phyloP scores from a whole-genome alignment of 1,140 invertebrate species.

The Yoshiicerus persimilis region DNA sequence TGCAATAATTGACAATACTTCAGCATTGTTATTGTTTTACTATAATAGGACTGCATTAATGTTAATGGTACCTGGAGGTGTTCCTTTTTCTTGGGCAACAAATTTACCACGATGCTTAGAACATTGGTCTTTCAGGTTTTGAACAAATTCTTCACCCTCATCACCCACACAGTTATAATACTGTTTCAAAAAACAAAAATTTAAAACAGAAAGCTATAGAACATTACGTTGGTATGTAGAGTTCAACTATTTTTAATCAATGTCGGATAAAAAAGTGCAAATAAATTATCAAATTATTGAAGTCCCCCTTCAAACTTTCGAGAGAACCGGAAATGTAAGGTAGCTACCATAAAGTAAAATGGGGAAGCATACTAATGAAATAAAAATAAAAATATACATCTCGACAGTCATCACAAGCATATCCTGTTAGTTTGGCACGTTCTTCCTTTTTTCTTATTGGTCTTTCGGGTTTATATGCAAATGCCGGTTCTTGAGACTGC shows the following conservation, averaged over 20 bases:
- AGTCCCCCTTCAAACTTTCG: not conserved
- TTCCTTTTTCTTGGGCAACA: not conserved
- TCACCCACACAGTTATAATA: not conserved
- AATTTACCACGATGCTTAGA: constrained; percentile 11
- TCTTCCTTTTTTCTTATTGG: constrained; percentile 54
- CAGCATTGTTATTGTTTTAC: not conserved
- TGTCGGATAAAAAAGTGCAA: too few relatives aligned
- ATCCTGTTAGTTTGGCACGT: constrained; percentile 54
- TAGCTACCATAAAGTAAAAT: not conserved
- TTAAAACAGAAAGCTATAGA: not conserved
- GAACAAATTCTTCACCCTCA: not conserved
- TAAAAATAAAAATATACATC: constrained; percentile 50
- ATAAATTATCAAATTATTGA: too few relatives aligned
- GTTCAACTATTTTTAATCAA: not conserved
- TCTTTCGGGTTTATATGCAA: constrained; percentile 50
- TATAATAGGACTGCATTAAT: not conserved
- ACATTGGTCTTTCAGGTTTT: not conserved
- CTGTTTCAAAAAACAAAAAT: not conserved
- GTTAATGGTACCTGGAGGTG: not conserved
- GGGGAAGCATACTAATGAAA: not conserved
- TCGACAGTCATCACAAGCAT: constrained; percentile 55
- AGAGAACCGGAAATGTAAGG: not conserved
- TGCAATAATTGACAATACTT: not conserved
- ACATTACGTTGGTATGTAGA: not conserved
- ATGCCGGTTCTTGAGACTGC: not conserved